Conservation (phyloP, 2,797 vertebrate species). For the Syndactyla subalaris region DNA sequence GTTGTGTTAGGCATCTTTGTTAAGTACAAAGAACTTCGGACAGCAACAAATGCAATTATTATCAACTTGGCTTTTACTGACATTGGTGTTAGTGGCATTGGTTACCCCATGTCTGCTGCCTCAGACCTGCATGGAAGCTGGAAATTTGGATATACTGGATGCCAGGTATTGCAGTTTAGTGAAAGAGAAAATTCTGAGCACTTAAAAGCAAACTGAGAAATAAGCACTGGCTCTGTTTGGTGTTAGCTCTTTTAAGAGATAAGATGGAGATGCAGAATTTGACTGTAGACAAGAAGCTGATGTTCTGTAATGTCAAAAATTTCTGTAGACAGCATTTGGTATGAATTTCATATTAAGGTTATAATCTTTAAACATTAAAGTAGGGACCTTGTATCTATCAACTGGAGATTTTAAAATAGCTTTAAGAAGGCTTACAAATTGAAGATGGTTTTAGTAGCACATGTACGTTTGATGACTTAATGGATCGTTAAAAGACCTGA, state of each 20-base stretch:
- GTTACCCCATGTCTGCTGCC: conserved; percentile 97
- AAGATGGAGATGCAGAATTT: neutral
- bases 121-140: conserved; percentile 95
- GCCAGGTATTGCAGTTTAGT: conserved; percentile 84
- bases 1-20: conserved; percentile 93
- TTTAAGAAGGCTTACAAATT: neutral
- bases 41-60: conserved; percentile 94
- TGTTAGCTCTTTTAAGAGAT: neutral
- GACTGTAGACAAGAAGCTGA: neutral
- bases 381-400: neutral
- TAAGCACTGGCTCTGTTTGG: neutral
- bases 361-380: neutral
- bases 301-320: neutral
- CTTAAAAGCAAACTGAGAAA: neutral
- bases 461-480: neutral
- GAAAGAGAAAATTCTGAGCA: neutral
- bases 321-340: neutral
- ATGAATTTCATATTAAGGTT: neutral
- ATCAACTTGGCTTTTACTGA: conserved; percentile 96
- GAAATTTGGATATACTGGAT: conserved; percentile 93
- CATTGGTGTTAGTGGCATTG: conserved; percentile 93
- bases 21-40: conserved; percentile 93
- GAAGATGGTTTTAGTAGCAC: neutral
- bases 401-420: neutral
- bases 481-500: neutral